These are phyloP conservation scores for Synergus laeviventris DNA, from an alignment of 2,888 invertebrate genomes.

Conservation along the genomic window DNA sequence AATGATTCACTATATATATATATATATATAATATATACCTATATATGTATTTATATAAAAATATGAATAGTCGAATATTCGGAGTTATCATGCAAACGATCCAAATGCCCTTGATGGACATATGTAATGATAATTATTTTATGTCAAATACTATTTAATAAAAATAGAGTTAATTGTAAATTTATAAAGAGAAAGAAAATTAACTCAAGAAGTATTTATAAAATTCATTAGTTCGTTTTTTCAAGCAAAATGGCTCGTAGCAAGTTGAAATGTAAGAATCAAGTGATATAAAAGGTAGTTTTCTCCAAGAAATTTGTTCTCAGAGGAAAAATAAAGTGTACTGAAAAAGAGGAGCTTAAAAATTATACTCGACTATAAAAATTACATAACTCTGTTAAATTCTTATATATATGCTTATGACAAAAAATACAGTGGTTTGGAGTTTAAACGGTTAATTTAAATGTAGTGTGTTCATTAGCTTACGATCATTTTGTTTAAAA, in stretches of 20 bases:
- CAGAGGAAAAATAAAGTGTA: not conserved
- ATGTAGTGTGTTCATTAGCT: slow-evolving; percentile 7
- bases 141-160: not conserved
- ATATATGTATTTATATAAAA: not conserved
- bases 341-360: not conserved
- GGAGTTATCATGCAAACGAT: slow-evolving; percentile 24
- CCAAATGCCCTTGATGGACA: not conserved
- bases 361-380: slow-evolving; percentile 6
- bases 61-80: slow-evolving; percentile 25
- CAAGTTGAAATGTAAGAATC: not conserved
- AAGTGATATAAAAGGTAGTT: not conserved
- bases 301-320: not conserved
- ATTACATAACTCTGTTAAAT: not conserved
- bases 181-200: not conserved
- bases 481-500: slow-evolving; percentile 23
- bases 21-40: no score
- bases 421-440: not conserved
- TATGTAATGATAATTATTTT: not conserved
- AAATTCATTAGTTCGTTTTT: not conserved
- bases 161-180: not conserved
- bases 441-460: slow-evolving; percentile 23
- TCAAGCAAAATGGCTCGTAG: not conserved
- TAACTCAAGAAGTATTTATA: not conserved
- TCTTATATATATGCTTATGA: not conserved
- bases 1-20: slow-evolving; percentile 29